phyloP scores from a whole-genome alignment of 1,140 invertebrate genomes.

The Andricus grossulariae region DNA sequence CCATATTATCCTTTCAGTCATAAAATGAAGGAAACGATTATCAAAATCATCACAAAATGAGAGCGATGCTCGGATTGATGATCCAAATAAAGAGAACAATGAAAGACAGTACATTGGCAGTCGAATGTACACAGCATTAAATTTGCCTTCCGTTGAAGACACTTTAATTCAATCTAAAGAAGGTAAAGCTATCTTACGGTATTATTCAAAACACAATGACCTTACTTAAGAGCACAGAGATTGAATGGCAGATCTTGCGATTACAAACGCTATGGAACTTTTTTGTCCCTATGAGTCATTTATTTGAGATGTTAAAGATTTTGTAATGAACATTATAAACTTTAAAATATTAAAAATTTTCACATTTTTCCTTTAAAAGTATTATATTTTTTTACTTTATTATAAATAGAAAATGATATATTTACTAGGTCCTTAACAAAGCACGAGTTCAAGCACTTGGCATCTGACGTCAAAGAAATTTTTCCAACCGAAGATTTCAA shows the following conservation, averaged over 20 bases:
- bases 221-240: not conserved
- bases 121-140: not conserved
- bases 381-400: too few species aligned
- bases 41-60: not conserved
- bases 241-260: constrained; percentile 9
- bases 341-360: too few species aligned
- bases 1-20: too few species aligned
- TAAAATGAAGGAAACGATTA: too few species aligned
- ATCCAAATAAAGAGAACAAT: not conserved
- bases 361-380: too few species aligned
- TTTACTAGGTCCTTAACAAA: not conserved
- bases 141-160: not conserved
- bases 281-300: too few species aligned
- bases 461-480: not conserved
- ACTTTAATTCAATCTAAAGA: not conserved
- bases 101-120: not conserved
- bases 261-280: not conserved
- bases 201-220: constrained; percentile 1
- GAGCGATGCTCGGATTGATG: too few species aligned
- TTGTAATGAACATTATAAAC: too few species aligned
- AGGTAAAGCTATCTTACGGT: not conserved
- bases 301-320: too few species aligned
- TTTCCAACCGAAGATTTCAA: not conserved
- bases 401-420: too few species aligned
- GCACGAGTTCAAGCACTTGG: not conserved